Conservation (phyloP, 2,113 vertebrate species). For the Mesitornis unicolor region DNA sequence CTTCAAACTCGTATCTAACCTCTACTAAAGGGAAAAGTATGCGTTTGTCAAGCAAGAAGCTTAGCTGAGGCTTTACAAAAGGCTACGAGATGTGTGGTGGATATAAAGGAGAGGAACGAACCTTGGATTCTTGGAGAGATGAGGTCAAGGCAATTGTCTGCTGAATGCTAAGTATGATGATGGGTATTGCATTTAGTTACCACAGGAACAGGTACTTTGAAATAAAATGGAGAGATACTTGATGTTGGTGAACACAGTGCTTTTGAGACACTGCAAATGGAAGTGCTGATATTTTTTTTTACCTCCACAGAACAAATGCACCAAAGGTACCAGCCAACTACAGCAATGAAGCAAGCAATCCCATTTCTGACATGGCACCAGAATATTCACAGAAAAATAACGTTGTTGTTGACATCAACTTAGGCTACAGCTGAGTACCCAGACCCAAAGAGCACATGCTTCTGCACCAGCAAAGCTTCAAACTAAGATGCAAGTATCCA, state of each 20-base stretch:
- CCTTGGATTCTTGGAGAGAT: neutral
- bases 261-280: neutral
- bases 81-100: neutral
- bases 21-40: neutral
- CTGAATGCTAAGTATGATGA: neutral
- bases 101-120: neutral
- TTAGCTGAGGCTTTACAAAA: neutral
- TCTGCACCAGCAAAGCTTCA: neutral
- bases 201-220: neutral
- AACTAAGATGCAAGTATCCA: neutral
- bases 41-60: neutral
- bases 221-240: neutral
- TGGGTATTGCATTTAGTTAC: neutral
- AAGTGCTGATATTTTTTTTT: neutral
- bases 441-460: neutral
- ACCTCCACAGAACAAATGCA: neutral
- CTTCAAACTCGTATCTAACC: neutral
- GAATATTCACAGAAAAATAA: neutral
- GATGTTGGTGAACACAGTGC: neutral
- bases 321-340: neutral
- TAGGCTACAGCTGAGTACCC: neutral
- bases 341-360: neutral
- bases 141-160: neutral
- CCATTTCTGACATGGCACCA: neutral
- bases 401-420: neutral